Conservation (phyloP, 2,113 vertebrate genomes). For the Acrocephalus kingi region DNA sequence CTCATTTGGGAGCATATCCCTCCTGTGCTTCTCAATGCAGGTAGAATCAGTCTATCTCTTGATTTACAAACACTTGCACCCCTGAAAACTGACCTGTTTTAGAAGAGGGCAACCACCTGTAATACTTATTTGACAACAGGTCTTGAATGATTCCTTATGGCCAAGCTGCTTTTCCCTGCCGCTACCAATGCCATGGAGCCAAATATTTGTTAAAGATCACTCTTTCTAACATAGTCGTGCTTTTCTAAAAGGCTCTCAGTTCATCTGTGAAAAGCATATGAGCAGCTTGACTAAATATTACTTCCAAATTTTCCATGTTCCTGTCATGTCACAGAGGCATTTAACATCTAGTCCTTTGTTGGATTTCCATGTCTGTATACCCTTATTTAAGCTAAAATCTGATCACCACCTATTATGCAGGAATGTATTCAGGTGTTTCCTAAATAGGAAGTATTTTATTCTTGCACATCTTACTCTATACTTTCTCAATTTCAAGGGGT, state of each 20-base stretch:
- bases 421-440: not conserved
- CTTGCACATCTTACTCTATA: not conserved
- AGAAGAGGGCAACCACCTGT: not conserved
- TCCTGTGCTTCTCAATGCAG: not conserved
- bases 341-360: not conserved
- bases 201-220: not conserved
- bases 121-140: not conserved
- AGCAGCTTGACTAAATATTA: not conserved
- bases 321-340: not conserved
- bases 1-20: not conserved
- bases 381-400: not conserved
- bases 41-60: not conserved
- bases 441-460: not conserved
- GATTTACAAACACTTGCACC: not conserved
- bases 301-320: not conserved
- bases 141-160: not conserved
- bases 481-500: not conserved
- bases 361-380: not conserved
- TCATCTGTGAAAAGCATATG: not conserved
- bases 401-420: not conserved
- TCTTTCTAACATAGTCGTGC: rapidly evolving
- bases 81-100: not conserved
- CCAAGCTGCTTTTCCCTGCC: not conserved
- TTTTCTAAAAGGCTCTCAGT: not conserved
- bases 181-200: not conserved